These are phyloP conservation scores for Thyatira batis DNA, from an alignment of 2,888 invertebrate species.

Conservation along the genomic window DNA sequence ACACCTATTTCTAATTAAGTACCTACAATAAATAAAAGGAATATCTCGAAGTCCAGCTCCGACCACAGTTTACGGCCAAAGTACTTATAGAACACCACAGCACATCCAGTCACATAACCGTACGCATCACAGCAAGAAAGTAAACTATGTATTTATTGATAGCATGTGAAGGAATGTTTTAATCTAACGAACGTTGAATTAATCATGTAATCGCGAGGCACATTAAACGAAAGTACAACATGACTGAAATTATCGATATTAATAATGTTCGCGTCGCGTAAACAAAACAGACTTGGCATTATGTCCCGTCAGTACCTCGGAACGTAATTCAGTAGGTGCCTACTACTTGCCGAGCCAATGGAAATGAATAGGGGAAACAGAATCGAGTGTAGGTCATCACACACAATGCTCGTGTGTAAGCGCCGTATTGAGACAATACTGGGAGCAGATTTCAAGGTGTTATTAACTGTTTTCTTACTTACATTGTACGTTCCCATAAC, in stretches of 20 bases:
- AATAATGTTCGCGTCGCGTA: neutral
- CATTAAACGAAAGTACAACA: conserved; percentile 42
- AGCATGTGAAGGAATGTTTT: conserved; percentile 42
- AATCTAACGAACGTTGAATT: conserved; percentile 42
- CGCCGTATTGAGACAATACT: conserved; percentile 36
- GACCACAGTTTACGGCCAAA: conserved; percentile 17
- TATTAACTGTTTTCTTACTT: conserved; percentile 39
- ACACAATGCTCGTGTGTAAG: conserved; percentile 4
- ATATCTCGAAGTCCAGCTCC: conserved; percentile 52
- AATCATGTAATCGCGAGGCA: conserved; percentile 40
- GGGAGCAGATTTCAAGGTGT: conserved; percentile 48
- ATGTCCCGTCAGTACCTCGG: neutral
- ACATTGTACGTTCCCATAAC: conserved; percentile 31
- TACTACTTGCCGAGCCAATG: conserved; percentile 5
- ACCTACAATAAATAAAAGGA: conserved; percentile 36
- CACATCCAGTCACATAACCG: neutral
- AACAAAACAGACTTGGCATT: neutral
- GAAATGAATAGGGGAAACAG: conserved; percentile 16
- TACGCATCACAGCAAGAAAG: neutral
- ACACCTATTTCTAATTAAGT: conserved; percentile 18
- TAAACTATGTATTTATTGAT: neutral
- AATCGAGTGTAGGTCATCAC: conserved; percentile 2
- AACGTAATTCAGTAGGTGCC: neutral
- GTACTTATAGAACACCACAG: neutral
- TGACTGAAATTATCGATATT: neutral